These are phyloP conservation scores for Drosophila asahinai DNA, from an alignment of 1,140 invertebrate genomes.

Conservation along the genomic window DNA sequence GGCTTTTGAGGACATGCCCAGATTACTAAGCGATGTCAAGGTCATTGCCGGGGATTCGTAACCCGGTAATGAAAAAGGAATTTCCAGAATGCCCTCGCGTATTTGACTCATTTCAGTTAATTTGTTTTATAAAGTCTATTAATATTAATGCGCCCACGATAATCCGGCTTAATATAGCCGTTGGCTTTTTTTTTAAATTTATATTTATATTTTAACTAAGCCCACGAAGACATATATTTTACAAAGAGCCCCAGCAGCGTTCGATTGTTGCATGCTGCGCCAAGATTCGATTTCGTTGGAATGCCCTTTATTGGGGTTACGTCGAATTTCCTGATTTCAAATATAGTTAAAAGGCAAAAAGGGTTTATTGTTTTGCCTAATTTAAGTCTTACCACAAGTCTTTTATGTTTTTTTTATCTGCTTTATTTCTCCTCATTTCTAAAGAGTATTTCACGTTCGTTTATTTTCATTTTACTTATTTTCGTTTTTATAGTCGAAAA, in stretches of 20 bases:
- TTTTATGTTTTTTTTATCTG: background rate
- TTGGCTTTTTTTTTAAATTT: conserved; percentile 21
- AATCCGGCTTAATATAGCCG: conserved; percentile 29
- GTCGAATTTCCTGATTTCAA: background rate
- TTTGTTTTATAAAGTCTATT: conserved; percentile 8
- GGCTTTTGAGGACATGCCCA: conserved; percentile 34
- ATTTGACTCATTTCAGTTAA: conserved; percentile 11
- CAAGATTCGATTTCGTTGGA: conserved; percentile 19
- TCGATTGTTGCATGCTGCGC: conserved; percentile 28
- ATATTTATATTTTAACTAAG: conserved; percentile 24
- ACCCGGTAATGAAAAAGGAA: conserved; percentile 23
- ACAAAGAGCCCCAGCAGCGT: conserved; percentile 28
- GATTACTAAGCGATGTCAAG: conserved; percentile 48
- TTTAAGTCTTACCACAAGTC: background rate
- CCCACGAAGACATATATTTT: conserved; percentile 33
- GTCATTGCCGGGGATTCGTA: conserved; percentile 11
- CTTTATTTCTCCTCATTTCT: too few species aligned
- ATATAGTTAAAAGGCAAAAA: background rate
- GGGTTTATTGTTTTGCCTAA: background rate
- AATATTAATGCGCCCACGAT: conserved; percentile 27
- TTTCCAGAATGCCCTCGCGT: conserved; percentile 21
- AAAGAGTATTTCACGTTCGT: conserved; percentile 30
- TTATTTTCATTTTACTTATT: background rate
- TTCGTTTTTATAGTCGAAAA: conserved; percentile 33
- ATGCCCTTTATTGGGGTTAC: conserved; percentile 1